Base-by-base conservation (phyloP, 2,797 vertebrate genomes). In the Enteromius thamalakanensis region DNA sequence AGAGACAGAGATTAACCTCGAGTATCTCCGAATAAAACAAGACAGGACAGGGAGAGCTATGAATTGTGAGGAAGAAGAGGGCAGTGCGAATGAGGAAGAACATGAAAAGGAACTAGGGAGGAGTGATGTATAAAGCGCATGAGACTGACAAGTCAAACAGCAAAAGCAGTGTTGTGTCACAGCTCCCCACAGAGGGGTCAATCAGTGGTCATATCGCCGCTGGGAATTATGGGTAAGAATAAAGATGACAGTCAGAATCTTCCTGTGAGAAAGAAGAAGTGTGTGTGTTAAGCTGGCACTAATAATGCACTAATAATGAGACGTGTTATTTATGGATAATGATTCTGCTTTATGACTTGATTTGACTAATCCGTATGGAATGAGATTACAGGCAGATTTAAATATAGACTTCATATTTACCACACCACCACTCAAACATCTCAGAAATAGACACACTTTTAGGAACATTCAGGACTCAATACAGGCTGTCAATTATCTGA, bases 361-460 rank as follows among this genome's bases (percentile, higher is more conserved):
- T 87, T 80, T 80, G 79, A 62, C 70, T 82, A 82, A 84, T 82
- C 85, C 55, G 47, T 67, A 47, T 6, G 47, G 67, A 81, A 78
- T 23, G 15, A 86, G 79, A 82, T 87, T 87, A 82, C 14, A 69
- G 53, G 12, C 26, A 37, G 62, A 80, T 80, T 85, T 77, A 83
- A 17, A 49, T 42, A 29, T 21, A 85, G 69, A 65, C 51, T 29
- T 11, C 47, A 64, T 55, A 80, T 86, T 87, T 71, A 65, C 60
- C 79, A 64, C 23, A 49, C 71, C 70, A 6, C 29, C n/a, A 17
- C 37, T 37, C 40, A 60, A 76, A 23, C 60, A 68, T 26, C 47
- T 55, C 64, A 69, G 47, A 42, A 58, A 69, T 69, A 80, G 47
- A 40, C 21, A 80, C 77, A 15, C 17, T 49, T 51, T 34, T 21